These are phyloP conservation scores for Carettochelys insculpta DNA, from an alignment of 2,113 vertebrate species.

Conservation along the genomic window DNA sequence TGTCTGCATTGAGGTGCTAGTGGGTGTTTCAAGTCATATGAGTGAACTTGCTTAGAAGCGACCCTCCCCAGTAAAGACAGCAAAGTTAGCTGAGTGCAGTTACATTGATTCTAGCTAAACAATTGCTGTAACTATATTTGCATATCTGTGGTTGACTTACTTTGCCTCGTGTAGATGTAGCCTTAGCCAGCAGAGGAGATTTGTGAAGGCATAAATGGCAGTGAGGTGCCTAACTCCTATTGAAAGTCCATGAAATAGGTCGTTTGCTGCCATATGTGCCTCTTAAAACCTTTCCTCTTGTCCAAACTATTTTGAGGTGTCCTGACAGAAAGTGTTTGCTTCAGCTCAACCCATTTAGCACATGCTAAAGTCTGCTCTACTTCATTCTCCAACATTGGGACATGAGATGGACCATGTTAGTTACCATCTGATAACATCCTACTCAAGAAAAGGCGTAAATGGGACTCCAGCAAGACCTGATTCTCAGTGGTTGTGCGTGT, in stretches of 20 bases:
- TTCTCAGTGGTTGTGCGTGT: not conserved
- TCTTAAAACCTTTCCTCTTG: not conserved
- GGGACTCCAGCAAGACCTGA: not conserved
- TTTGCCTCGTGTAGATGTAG: not conserved
- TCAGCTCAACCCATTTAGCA: not conserved
- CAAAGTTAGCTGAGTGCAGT: not conserved
- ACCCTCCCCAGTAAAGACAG: too few relatives aligned
- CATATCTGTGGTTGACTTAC: too few relatives aligned
- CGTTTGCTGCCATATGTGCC: not conserved
- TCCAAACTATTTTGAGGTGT: not conserved
- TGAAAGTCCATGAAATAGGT: not conserved
- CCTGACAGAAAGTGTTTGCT: not conserved
- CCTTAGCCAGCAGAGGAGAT: not conserved
- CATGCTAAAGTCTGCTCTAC: not conserved
- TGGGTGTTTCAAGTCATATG: not conserved
- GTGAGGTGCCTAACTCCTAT: not conserved
- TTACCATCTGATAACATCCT: not conserved
- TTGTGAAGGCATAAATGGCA: not conserved
- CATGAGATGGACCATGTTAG: too few relatives aligned
- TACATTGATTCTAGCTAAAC: too few relatives aligned
- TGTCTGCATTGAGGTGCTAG: not conserved
- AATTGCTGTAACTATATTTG: too few relatives aligned
- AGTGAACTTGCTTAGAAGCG: not conserved
- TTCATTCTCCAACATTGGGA: not conserved
- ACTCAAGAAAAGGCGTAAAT: not conserved